phyloP scores from a whole-genome alignment of 2,113 vertebrate genomes.

The human region GRCh38 chr15:49988501-49989000 shows the following conservation, averaged over 20 bases:
- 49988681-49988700: neutral
- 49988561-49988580: slow-evolving; percentile 30
- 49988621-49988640: neutral
- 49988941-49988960: neutral
- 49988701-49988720: neutral
- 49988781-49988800: neutral
- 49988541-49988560: neutral
- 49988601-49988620: neutral
- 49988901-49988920: neutral
- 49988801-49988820: neutral
- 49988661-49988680: neutral
- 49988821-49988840: neutral
- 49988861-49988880: neutral
- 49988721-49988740: neutral
- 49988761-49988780: neutral
- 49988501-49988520: neutral
- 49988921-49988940: neutral
- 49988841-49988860: neutral
- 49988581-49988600: neutral
- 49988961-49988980: neutral
- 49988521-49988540: neutral
- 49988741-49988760: neutral
- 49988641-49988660: slow-evolving; percentile 2
- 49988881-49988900: neutral
- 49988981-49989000: neutral